These are phyloP conservation scores for Tetrapedia diversipes DNA, from an alignment of 2,888 invertebrate species.

Conservation along the genomic window DNA sequence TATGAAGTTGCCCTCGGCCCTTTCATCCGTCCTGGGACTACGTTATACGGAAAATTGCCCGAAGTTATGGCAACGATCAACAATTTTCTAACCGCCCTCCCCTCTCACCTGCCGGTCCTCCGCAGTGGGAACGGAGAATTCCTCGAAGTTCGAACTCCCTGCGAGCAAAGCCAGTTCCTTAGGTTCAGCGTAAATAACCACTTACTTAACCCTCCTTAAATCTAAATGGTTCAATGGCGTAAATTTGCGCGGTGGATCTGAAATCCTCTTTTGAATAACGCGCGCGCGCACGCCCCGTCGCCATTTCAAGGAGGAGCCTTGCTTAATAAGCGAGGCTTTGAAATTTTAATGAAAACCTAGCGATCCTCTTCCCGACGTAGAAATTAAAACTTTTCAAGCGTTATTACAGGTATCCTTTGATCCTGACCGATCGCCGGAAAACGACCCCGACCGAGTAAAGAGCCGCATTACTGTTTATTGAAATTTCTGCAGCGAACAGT, in stretches of 20 bases:
- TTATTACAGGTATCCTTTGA: slow-evolving; percentile 1
- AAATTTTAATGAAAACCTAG: slow-evolving; percentile 44
- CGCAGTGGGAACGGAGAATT: slow-evolving; percentile 30
- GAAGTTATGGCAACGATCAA: slow-evolving; percentile 54
- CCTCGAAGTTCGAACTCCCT: slow-evolving; percentile 2
- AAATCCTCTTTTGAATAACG: slow-evolving; percentile 25
- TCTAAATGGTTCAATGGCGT: slow-evolving; percentile 29
- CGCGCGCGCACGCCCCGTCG: background rate
- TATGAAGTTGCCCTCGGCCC: slow-evolving; percentile 48
- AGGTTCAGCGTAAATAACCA: slow-evolving; percentile 46
- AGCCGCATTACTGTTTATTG: slow-evolving; percentile 7
- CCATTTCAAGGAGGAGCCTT: slow-evolving; percentile 21
- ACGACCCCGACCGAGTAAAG: background rate
- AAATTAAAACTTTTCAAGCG: slow-evolving; percentile 34
- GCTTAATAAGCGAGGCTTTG: slow-evolving; percentile 39
- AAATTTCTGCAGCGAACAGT: background rate
- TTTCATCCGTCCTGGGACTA: slow-evolving; percentile 27
- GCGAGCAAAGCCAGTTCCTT: slow-evolving; percentile 30
- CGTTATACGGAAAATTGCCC: slow-evolving; percentile 53
- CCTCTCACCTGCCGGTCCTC: slow-evolving; percentile 7
- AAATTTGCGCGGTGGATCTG: slow-evolving; percentile 26
- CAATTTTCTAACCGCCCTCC: slow-evolving; percentile 37
- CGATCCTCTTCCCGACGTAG: background rate
- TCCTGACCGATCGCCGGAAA: background rate
- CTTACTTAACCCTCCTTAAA: slow-evolving; percentile 56